phyloP scores from a whole-genome alignment of 2,113 vertebrate genomes.

The Epinephelus fuscoguttatus region DNA sequence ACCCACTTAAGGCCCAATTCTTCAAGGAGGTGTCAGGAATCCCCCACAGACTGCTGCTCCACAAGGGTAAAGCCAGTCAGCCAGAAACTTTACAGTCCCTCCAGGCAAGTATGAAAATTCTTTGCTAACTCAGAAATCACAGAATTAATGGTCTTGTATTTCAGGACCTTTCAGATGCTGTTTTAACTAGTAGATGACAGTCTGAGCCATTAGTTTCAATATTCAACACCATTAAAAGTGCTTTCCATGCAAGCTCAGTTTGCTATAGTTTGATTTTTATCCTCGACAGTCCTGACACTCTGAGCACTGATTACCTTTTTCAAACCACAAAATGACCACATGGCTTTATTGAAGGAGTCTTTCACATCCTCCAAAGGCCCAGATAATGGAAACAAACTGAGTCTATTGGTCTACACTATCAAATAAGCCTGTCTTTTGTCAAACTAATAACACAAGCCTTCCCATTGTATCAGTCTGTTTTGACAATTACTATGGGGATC shows the following conservation, averaged over 20 bases:
- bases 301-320: slow-evolving; percentile 50
- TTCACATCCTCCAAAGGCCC: slow-evolving; percentile 40
- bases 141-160: slow-evolving; percentile 38
- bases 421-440: slow-evolving; percentile 64
- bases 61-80: slow-evolving; percentile 35
- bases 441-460: slow-evolving; percentile 48
- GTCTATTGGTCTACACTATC: slow-evolving; percentile 43
- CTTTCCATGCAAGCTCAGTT: background rate
- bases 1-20: slow-evolving; percentile 53
- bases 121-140: slow-evolving; percentile 28
- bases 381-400: slow-evolving; percentile 59
- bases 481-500: slow-evolving; percentile 56
- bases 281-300: slow-evolving; percentile 8
- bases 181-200: slow-evolving; percentile 4
- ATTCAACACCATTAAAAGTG: slow-evolving; percentile 28
- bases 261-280: slow-evolving; percentile 25
- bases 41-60: slow-evolving; percentile 36
- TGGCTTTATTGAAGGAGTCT: slow-evolving; percentile 38
- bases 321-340: slow-evolving; percentile 30
- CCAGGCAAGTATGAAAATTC: slow-evolving; percentile 41
- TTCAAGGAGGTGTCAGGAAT: slow-evolving; percentile 36
- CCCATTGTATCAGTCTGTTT: slow-evolving; percentile 46
- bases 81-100: slow-evolving; percentile 22
- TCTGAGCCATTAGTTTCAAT: background rate
- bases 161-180: slow-evolving; percentile 12